Evolutionary conservation across 2,797 vertebrate genomes (phyloP).

Genomic region (Xerus rutilus): DNA sequence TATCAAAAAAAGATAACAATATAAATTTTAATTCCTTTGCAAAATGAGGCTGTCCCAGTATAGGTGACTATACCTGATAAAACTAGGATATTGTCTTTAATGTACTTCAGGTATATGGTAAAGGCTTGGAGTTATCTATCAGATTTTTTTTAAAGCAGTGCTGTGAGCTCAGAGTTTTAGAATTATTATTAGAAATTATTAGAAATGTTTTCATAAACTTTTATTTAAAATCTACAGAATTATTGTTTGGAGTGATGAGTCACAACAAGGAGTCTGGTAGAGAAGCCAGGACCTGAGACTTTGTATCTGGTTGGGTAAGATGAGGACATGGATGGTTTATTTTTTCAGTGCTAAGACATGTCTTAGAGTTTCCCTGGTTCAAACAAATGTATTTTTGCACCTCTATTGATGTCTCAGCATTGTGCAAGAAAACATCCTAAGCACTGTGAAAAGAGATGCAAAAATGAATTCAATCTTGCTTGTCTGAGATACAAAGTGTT

Average conservation of each 20-base stretch:
- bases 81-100: slow-evolving; percentile 4
- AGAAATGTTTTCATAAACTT: too few species aligned
- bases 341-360: neutral
- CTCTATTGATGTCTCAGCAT: neutral
- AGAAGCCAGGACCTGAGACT: neutral
- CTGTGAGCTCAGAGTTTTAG: neutral
- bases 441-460: slow-evolving; percentile 19
- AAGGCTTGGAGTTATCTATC: slow-evolving; percentile 12
- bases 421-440: slow-evolving; percentile 40
- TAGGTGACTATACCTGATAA: neutral
- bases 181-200: too few species aligned
- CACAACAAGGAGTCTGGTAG: neutral
- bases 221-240: neutral
- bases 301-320: neutral
- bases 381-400: slow-evolving; percentile 39
- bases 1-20: neutral
- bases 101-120: neutral
- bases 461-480: slow-evolving; percentile 11
- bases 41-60: neutral
- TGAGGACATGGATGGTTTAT: neutral
- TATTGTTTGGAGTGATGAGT: neutral
- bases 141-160: neutral
- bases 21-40: slow-evolving; percentile 48
- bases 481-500: slow-evolving; percentile 22
- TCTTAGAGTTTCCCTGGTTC: neutral